Conservation (phyloP, 2,113 vertebrate species). For the Calidris pugnax region DNA sequence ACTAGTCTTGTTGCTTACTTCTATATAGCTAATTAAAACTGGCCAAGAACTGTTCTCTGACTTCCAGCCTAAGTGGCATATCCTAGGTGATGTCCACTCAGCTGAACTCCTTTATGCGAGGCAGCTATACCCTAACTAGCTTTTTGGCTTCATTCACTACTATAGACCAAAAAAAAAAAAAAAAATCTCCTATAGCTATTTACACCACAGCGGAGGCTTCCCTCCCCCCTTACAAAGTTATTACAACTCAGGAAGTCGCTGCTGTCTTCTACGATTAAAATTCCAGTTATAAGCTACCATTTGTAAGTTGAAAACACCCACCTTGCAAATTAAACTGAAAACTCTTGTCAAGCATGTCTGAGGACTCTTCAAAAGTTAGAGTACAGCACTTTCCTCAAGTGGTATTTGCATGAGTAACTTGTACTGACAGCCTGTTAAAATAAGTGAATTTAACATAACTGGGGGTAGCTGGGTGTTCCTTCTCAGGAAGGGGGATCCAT, state of each 20-base stretch:
- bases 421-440: background rate
- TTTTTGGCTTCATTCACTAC: background rate
- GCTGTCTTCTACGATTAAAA: background rate
- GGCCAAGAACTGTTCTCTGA: background rate
- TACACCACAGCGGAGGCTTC: constrained; percentile 21
- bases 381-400: constrained; percentile 41
- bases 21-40: background rate
- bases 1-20: background rate
- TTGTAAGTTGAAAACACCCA: constrained; percentile 18
- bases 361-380: background rate
- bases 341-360: constrained; percentile 7
- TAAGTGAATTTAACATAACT: constrained; percentile 35
- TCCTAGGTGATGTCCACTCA: background rate
- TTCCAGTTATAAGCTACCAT: constrained; percentile 51
- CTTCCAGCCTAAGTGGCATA: background rate
- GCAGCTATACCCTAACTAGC: background rate
- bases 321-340: constrained; percentile 35
- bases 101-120: background rate
- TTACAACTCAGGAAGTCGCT: background rate
- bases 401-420: constrained; percentile 52
- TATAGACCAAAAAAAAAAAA: background rate
- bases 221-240: background rate
- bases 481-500: background rate
- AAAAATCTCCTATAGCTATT: background rate
- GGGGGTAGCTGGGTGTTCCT: background rate